Evolutionary conservation across 64 coral and sea anemone species (phyloP).

Genomic region (Montipora sp.): DNA sequence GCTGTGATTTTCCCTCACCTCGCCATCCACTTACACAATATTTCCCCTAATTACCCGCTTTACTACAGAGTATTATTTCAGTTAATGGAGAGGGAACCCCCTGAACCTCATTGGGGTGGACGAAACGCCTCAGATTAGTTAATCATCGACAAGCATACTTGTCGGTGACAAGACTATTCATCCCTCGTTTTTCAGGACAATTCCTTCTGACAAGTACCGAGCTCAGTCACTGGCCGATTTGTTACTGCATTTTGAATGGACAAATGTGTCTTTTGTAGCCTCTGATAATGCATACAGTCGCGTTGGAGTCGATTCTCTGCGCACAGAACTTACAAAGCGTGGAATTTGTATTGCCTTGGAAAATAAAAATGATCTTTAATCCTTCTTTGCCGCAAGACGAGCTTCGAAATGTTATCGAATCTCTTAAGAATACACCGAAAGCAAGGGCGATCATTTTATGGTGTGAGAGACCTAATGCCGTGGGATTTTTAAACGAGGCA

Average conservation of each 20-base stretch:
- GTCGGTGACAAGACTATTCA: slow-evolving; percentile 74
- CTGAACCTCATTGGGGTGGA: slow-evolving; percentile 62
- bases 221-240: slow-evolving; percentile 86
- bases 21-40: no score
- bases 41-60: no score
- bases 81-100: no score
- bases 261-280: slow-evolving; percentile 82
- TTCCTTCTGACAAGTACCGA: slow-evolving; percentile 87
- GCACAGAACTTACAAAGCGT: slow-evolving; percentile 67
- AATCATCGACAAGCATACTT: slow-evolving; percentile 82
- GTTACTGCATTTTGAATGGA: slow-evolving; percentile 73
- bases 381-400: slow-evolving; percentile 62
- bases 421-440: slow-evolving; percentile 58
- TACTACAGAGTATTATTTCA: no score
- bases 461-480: slow-evolving; percentile 86
- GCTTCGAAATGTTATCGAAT: slow-evolving; percentile 59
- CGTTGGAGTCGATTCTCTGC: slow-evolving; percentile 75
- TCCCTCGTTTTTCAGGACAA: slow-evolving; percentile 85
- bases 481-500: slow-evolving; percentile 82
- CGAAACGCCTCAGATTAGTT: slow-evolving; percentile 86
- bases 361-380: slow-evolving; percentile 44
- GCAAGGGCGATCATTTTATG: slow-evolving; percentile 71
- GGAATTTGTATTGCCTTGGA: slow-evolving; percentile 77
- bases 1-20: no score
- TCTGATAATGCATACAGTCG: slow-evolving; percentile 84